Evolutionary conservation across 2,888 invertebrate genomes (phyloP), one percentile per base, ranked within the genome.

Genomic region (Synanthedon tipuliformis): DNA sequence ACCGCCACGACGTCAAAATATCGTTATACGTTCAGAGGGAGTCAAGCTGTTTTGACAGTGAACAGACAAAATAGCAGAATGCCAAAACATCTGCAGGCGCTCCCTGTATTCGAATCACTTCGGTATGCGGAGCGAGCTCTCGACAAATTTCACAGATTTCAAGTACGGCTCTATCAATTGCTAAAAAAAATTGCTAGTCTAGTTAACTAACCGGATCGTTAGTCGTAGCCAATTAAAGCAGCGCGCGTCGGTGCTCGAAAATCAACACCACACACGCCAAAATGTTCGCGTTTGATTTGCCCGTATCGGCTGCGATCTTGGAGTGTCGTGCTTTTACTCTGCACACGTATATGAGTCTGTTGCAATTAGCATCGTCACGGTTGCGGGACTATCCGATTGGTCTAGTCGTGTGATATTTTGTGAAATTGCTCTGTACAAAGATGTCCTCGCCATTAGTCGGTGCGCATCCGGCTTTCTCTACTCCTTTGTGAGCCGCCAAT

Each of bases 401-500:
- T 34, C 34, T 34, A 34, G 34, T 8, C 49, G 15, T 16, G 49
- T 49, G 18, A 16, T 49, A 23, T 49, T 49, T 18, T 12, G 8
- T 10, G 49, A 12, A 49, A 49, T 49, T 49, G 23, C 49, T 34
- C 34, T 5, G 23, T 45, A 52, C 68, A 73, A 71, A 73, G 73
- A 73, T 70, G 73, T 69, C 70, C 65, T 61, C 61, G 60, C 74
- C 69, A 76, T 81, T 79, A 76, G 66, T 61, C 58, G 61, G 61
- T 64, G 64, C 62, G 64, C 60, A 58, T 63, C 61, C 59, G 61
- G 68, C 66, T 68, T 71, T 73, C 68, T 70, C 66, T 61, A 61
- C 61, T 60, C 69, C 76, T 78, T 83, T 83, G 82, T 83, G 75
- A 77, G 54, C 59, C 69, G 66, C 74, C 83, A 83, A 57, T 54